These are phyloP conservation scores for Formicarius rufipectus DNA, from an alignment of 2,113 vertebrate genomes.

Conservation along the genomic window DNA sequence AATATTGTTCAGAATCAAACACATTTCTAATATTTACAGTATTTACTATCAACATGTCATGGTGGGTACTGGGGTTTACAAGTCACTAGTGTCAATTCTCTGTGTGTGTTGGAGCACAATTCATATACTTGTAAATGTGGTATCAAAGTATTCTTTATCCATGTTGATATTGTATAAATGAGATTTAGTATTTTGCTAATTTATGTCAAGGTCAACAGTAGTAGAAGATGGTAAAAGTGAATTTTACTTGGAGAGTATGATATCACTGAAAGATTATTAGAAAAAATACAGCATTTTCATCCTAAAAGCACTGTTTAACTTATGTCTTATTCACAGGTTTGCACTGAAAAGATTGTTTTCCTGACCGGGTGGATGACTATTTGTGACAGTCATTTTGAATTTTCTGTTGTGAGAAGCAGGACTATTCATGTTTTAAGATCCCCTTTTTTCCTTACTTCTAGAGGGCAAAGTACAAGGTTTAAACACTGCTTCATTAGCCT, in stretches of 20 bases:
- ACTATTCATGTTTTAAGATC: background rate
- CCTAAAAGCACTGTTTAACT: background rate
- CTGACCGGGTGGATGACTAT: background rate
- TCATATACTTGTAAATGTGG: background rate
- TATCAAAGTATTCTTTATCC: background rate
- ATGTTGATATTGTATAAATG: background rate
- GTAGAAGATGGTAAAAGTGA: background rate
- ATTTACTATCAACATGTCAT: background rate
- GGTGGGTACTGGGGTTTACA: background rate
- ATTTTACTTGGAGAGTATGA: background rate
- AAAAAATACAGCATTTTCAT: background rate
- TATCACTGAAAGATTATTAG: background rate
- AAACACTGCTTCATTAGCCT: background rate
- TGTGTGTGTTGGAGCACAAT: background rate
- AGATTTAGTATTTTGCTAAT: background rate
- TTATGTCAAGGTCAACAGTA: background rate
- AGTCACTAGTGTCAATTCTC: background rate
- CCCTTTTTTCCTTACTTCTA: background rate
- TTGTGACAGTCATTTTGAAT: background rate
- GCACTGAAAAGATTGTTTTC: background rate
- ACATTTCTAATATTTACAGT: background rate
- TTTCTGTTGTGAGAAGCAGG: background rate
- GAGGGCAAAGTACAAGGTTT: background rate
- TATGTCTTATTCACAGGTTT: background rate
- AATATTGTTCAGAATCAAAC: background rate